phyloP scores from a whole-genome alignment of 2,113 vertebrate species.

The Perccottus glenii region DNA sequence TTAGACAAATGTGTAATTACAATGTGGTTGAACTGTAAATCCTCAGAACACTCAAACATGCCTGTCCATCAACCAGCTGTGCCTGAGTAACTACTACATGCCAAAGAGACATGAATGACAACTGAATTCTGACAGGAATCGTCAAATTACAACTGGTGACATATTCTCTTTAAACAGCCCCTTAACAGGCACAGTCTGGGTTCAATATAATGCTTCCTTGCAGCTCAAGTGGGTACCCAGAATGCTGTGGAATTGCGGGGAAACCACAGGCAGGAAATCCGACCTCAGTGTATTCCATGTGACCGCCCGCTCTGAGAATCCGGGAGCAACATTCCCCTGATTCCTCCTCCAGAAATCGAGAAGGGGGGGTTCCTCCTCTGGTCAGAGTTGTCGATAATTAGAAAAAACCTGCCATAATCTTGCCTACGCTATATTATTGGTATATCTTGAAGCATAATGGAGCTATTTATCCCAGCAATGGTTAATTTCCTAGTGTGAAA shows the following conservation, averaged over 20 bases:
- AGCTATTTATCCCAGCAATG: constrained; percentile 9
- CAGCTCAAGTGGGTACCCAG: constrained; percentile 48
- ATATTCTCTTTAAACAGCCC: constrained; percentile 24
- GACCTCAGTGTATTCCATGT: constrained; percentile 66
- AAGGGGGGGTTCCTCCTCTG: constrained; percentile 10
- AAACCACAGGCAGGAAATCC: constrained; percentile 64
- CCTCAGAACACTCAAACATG: constrained; percentile 5
- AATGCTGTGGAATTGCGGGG: constrained; percentile 42
- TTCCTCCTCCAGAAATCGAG: constrained; percentile 61
- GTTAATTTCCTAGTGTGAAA: constrained; percentile 10
- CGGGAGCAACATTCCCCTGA: constrained; percentile 56
- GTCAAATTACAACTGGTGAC: constrained; percentile 19
- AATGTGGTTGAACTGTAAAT: background rate
- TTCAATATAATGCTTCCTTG: constrained; percentile 71
- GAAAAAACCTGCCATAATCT: constrained; percentile 27
- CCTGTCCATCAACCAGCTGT: constrained; percentile 12
- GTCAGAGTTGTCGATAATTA: constrained; percentile 31
- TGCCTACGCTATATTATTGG: constrained; percentile 4
- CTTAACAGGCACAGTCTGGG: constrained; percentile 55
- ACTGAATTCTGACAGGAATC: constrained; percentile 7
- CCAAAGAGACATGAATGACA: constrained; percentile 8
- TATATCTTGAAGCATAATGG: constrained; percentile 1
- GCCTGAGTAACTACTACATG: constrained; percentile 36
- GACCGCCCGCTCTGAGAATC: constrained; percentile 65
- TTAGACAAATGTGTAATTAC: too few relatives aligned